Evolutionary conservation across 2,113 vertebrate species (phyloP).

Genomic region (Polyodon spathula): DNA sequence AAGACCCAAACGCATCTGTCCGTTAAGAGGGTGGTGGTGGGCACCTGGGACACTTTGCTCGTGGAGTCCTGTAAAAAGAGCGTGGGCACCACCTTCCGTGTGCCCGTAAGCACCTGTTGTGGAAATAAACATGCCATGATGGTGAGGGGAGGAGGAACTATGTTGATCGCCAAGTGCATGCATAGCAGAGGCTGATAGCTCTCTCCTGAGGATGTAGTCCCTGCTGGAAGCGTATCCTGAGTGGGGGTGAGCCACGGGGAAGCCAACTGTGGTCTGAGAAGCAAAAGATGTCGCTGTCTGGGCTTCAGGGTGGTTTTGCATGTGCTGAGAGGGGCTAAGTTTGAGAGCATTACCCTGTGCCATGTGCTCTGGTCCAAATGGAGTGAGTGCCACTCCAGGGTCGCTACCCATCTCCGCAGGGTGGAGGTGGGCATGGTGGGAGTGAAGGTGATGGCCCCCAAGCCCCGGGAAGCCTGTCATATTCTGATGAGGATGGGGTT

Average conservation of each 20-base stretch:
- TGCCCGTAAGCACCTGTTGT: slow-evolving; percentile 85
- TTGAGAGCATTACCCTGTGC: slow-evolving; percentile 77
- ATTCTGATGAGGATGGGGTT: slow-evolving; percentile 80
- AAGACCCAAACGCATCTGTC: slow-evolving; percentile 87
- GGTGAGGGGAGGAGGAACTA: slow-evolving; percentile 79
- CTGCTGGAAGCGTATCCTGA: slow-evolving; percentile 75
- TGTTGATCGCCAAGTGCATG: slow-evolving; percentile 83
- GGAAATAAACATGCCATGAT: slow-evolving; percentile 86
- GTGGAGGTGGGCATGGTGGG: slow-evolving; percentile 84
- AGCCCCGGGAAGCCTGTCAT: slow-evolving; percentile 88
- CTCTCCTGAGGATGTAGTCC: slow-evolving; percentile 89
- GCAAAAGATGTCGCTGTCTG: slow-evolving; percentile 62
- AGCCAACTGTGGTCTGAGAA: slow-evolving; percentile 70
- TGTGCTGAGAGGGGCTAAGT: slow-evolving; percentile 73
- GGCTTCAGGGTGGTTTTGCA: slow-evolving; percentile 64
- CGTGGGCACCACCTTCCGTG: slow-evolving; percentile 72
- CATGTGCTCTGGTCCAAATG: slow-evolving; percentile 90
- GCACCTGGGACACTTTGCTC: slow-evolving; percentile 66
- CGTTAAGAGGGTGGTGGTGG: slow-evolving; percentile 79
- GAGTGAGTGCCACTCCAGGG: slow-evolving; percentile 78
- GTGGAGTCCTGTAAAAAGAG: slow-evolving; percentile 77
- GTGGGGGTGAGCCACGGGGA: slow-evolving; percentile 80
- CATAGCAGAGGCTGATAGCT: slow-evolving; percentile 83
- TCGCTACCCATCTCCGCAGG: slow-evolving; percentile 81
- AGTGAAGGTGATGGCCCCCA: slow-evolving; percentile 82